These are phyloP conservation scores for Scleropages formosus DNA, from an alignment of 2,797 vertebrate genomes.

Conservation along the genomic window DNA sequence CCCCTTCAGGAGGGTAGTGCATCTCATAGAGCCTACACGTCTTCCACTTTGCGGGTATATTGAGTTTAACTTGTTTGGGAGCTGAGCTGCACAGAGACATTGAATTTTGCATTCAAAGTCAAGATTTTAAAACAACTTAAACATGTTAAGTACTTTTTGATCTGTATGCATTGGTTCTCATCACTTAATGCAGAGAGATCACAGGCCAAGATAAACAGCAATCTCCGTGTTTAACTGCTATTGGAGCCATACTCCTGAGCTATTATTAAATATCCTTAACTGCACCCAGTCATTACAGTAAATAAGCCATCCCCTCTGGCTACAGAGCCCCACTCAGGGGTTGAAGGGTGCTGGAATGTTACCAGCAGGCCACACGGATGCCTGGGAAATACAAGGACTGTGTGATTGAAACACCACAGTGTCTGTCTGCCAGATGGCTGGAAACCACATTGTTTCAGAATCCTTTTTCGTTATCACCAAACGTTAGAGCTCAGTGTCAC, in stretches of 20 bases:
- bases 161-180: neutral
- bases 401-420: neutral
- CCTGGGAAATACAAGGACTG: neutral
- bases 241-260: neutral
- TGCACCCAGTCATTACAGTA: neutral
- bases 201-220: constrained; percentile 39
- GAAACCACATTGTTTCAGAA: neutral
- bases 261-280: constrained; percentile 29
- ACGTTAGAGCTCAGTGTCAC: neutral
- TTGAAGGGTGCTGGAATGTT: neutral
- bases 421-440: neutral
- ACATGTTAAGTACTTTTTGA: neutral
- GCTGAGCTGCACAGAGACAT: neutral
- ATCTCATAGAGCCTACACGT: neutral
- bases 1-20: neutral
- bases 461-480: neutral
- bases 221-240: neutral
- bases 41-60: no score
- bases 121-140: neutral
- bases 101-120: neutral
- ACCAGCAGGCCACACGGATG: neutral
- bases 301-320: neutral
- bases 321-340: neutral
- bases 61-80: no score
- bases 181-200: neutral